Percentiles rank a stretch among this genome's conserved stretches.
phyloP scores from a whole-genome alignment of 2,797 vertebrate genomes.

The Balearica regulorum region DNA sequence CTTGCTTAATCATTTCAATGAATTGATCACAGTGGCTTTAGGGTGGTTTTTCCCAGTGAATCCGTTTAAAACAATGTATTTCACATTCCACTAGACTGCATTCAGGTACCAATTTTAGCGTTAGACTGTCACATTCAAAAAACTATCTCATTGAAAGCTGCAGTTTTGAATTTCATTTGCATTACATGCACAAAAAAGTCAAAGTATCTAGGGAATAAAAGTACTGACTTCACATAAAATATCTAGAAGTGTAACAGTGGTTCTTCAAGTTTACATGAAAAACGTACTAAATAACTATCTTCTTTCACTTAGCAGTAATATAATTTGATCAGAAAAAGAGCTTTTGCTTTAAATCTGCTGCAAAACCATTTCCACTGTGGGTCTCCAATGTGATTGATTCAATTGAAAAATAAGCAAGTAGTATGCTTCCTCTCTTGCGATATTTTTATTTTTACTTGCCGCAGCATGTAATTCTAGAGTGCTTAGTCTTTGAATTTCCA shows the following conservation, averaged over 20 bases:
- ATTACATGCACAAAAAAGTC: not conserved
- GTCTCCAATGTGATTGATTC: not conserved
- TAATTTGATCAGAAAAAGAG: not conserved
- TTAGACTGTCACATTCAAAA: not conserved
- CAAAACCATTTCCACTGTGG: not conserved
- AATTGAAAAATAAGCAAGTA: not conserved
- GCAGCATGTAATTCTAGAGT: not conserved
- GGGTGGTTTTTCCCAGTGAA: not conserved
- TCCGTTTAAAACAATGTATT: not conserved
- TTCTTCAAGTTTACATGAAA: not conserved
- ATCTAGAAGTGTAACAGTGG: not conserved
- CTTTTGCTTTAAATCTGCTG: not conserved
- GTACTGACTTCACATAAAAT: not conserved
- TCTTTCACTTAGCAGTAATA: not conserved
- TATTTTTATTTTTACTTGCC: constrained; percentile 28
- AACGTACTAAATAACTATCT: not conserved
- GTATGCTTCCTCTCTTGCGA: not conserved
- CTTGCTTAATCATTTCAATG: not conserved
- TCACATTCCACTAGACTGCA: not conserved
- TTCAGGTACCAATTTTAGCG: not conserved
- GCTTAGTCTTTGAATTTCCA: not conserved
- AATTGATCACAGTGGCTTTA: not conserved
- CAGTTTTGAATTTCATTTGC: not conserved
- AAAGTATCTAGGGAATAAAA: not conserved
- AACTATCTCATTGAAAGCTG: not conserved